Conservation (phyloP, 2,888 invertebrate species). For the Philereme transversata region DNA sequence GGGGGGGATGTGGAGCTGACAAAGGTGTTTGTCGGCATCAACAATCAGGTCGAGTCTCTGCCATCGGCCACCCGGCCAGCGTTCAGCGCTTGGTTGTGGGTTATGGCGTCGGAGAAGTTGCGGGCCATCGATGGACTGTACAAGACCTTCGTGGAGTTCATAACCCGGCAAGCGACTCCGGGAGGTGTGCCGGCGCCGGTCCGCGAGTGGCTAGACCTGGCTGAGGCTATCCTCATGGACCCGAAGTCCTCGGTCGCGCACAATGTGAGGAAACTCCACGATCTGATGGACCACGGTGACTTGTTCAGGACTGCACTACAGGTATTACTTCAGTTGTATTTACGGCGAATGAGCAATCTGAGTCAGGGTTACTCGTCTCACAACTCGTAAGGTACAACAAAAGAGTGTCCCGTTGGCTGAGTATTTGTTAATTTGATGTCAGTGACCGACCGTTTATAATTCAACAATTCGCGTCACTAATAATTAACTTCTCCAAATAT, state of each 20-base stretch:
- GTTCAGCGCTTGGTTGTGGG: conserved; percentile 85
- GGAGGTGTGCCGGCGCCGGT: conserved; percentile 68
- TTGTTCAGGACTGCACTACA: conserved; percentile 84
- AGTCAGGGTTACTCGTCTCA: conserved; percentile 22
- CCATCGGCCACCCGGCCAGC: conserved; percentile 56
- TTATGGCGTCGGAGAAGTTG: conserved; percentile 84
- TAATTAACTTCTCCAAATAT: conserved; percentile 18
- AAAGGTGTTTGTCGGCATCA: conserved; percentile 82
- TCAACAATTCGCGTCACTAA: conserved; percentile 31
- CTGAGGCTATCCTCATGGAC: conserved; percentile 86
- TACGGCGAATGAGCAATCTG: conserved; percentile 26
- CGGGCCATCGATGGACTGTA: conserved; percentile 87
- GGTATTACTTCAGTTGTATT: conserved; percentile 73
- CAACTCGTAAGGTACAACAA: conserved; percentile 28
- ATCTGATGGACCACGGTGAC: conserved; percentile 85
- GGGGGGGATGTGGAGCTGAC: conserved; percentile 84
- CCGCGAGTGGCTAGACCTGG: conserved; percentile 84
- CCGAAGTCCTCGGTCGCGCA: conserved; percentile 82
- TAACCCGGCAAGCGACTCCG: conserved; percentile 68
- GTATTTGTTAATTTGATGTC: conserved; percentile 40
- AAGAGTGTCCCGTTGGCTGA: conserved; percentile 30
- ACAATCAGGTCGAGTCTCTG: conserved; percentile 73
- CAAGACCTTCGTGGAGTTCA: conserved; percentile 86
- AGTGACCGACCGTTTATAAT: conserved; percentile 37
- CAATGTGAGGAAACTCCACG: conserved; percentile 84